These are phyloP conservation scores for Fulmarus glacialis DNA, from an alignment of 2,113 vertebrate genomes.

Conservation along the genomic window DNA sequence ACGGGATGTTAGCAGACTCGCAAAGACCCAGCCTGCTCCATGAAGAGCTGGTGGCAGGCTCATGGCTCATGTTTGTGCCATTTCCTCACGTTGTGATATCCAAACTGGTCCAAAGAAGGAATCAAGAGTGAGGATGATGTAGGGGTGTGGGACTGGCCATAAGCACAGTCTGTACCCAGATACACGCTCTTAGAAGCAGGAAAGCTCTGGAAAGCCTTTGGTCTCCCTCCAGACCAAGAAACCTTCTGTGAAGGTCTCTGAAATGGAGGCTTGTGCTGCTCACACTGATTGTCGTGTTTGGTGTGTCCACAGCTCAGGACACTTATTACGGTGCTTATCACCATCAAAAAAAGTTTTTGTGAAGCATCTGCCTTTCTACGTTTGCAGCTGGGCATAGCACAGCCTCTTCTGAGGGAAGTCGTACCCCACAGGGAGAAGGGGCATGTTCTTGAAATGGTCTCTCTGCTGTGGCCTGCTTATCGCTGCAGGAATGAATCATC, in stretches of 20 bases:
- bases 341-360: not conserved
- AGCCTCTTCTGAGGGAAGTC: not conserved
- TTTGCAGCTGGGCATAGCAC: not conserved
- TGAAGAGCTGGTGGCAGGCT: not conserved
- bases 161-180: not conserved
- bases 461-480: not conserved
- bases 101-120: not conserved
- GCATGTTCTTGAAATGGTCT: not conserved
- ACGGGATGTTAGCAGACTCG: not conserved
- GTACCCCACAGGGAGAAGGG: not conserved
- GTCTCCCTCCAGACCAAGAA: not conserved
- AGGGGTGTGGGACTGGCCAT: not conserved
- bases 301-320: not conserved
- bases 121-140: not conserved
- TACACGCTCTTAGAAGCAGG: not conserved
- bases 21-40: not conserved
- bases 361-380: not conserved
- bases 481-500: conserved; percentile 39
- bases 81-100: not conserved
- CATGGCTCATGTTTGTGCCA: not conserved
- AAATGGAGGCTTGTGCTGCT: not conserved
- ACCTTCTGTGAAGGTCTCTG: not conserved
- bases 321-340: not conserved
- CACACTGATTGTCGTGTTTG: not conserved
- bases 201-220: not conserved